These are phyloP conservation scores for Tenthredo distinguenda DNA, from an alignment of 2,888 invertebrate species.

Conservation along the genomic window DNA sequence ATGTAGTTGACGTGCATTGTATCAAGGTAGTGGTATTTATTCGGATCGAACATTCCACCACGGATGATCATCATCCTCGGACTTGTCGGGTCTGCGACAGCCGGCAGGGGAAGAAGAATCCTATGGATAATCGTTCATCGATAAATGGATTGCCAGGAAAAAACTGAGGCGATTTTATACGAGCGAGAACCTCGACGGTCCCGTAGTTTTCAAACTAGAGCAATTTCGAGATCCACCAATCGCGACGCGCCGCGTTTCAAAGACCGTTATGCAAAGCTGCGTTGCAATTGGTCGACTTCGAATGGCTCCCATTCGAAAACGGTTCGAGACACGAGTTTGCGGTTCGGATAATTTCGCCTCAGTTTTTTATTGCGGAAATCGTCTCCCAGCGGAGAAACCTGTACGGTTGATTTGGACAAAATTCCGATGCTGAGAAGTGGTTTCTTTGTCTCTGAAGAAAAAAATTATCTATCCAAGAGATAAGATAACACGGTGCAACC, in stretches of 20 bases:
- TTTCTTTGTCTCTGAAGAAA: background rate
- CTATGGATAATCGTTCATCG: slow-evolving; percentile 54
- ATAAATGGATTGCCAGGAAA: background rate
- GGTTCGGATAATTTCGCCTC: background rate
- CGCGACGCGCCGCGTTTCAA: background rate
- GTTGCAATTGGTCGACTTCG: background rate
- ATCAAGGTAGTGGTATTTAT: slow-evolving; percentile 78
- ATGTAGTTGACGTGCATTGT: slow-evolving; percentile 80
- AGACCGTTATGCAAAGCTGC: background rate
- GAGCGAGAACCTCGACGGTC: background rate
- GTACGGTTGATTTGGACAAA: background rate
- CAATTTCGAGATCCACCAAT: background rate
- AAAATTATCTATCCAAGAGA: background rate
- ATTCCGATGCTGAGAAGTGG: background rate
- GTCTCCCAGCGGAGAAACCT: background rate
- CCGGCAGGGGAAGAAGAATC: slow-evolving; percentile 69
- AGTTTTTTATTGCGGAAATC: background rate
- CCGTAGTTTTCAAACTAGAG: slow-evolving; percentile 23
- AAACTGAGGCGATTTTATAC: background rate
- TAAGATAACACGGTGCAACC: background rate
- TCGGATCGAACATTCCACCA: slow-evolving; percentile 79
- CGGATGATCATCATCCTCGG: slow-evolving; percentile 80
- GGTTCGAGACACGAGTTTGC: background rate
- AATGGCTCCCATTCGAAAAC: background rate
- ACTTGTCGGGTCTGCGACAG: slow-evolving; percentile 76